A percentile compares a stretch with the other conserved stretches of the same genome.
These are phyloP conservation scores for Anolis apletophallus DNA, from an alignment of 2,797 vertebrate genomes.

Conservation along the genomic window DNA sequence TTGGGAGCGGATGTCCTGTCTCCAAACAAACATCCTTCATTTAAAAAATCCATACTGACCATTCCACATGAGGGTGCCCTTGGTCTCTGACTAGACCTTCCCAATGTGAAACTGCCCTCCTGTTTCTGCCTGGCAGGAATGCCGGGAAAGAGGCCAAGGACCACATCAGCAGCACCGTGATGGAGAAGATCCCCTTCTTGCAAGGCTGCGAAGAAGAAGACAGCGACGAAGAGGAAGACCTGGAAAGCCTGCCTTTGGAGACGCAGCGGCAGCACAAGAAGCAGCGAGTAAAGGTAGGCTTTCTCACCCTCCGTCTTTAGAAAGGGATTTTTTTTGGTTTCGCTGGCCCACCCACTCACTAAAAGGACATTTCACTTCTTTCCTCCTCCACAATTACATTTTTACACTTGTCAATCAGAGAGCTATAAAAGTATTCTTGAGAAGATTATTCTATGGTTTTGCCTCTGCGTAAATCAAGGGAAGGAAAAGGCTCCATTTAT, in stretches of 20 bases:
- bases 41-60: too few species aligned
- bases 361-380: too few species aligned
- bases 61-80: not conserved
- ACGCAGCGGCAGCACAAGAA: conserved; percentile 85
- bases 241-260: conserved; percentile 85
- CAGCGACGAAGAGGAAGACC: conserved; percentile 91
- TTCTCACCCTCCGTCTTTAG: too few species aligned
- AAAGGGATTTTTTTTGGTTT: not conserved
- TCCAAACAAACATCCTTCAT: too few species aligned
- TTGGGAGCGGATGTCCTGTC: not conserved
- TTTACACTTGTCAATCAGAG: too few species aligned
- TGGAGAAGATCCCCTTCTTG: conserved; percentile 90
- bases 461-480: too few species aligned
- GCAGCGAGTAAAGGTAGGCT: conserved; percentile 82
- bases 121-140: conserved; percentile 75
- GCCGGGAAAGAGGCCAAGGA: conserved; percentile 87
- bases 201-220: conserved; percentile 89
- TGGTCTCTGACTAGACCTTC: not conserved
- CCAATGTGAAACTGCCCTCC: not conserved
- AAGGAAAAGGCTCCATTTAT: not conserved
- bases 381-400: too few species aligned
- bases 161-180: conserved; percentile 78
- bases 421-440: too few species aligned
- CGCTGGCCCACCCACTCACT: too few species aligned
- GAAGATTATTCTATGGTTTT: too few species aligned